Base-by-base conservation (phyloP, 2,113 vertebrate species). In the Leptobrachium leishanense region DNA sequence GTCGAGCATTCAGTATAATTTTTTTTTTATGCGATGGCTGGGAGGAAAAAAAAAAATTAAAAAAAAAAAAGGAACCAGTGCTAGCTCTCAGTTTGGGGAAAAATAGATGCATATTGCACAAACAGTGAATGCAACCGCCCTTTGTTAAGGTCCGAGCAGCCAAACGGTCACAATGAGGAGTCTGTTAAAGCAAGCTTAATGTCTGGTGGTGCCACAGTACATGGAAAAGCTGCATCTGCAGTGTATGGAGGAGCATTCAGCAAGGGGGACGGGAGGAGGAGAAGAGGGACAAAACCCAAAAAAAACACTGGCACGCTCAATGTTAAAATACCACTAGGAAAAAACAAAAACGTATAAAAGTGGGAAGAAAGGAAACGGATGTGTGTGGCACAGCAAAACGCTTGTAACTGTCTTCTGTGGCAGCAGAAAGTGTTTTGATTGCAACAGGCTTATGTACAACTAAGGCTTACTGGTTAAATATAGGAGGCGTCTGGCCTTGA, bases 381-480 rank as follows among this genome's bases (percentile, higher is more conserved):
- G 75, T 86, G 95, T 97, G 95, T 97, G 96, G 96, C 95, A 97
- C 96, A 95, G 95, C 92, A 92, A 92, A 94, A 93, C 13, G 91
- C 88, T 88, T 87, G 91, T 95, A 95, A 95, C 91, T 93, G 93
- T 92, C 88, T 84, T 95, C 89, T 93, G 95, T 95, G 95, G 93
- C 82, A 93, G 94, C 92, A 84, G 90, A 93, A 93, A 92, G 92
- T 91, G 90, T 91, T 87, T 75, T 70, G 89, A 90, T 95, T 92
- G 93, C 91, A 87, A 88, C 90, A 91, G 92, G 95, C 94, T 91
- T 97, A 96, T 98, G 93, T 99, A 99, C 97, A 98, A 94, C 96
- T 98, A 99, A 99, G 97, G 97, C 97, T 96, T 98, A 96, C 92
- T 96, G 96, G 97, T 99, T 97, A 96, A 95, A 96, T 95, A 95